Evolutionary conservation across 2,113 vertebrate genomes (phyloP).

Genomic region (Chaenogobius annularis): DNA sequence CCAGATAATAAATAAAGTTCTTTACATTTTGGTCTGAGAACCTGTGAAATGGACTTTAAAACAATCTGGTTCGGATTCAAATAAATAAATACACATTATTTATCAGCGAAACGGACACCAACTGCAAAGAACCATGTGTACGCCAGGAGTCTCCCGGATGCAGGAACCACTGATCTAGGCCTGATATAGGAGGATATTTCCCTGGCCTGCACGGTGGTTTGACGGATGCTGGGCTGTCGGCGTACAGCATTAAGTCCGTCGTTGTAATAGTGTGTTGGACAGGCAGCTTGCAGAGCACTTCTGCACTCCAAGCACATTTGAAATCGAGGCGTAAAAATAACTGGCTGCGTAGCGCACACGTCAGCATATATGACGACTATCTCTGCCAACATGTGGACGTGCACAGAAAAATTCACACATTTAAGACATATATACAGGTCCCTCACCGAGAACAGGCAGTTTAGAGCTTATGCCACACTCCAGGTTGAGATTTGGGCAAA

Average conservation of each 20-base stretch:
- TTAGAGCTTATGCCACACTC: neutral
- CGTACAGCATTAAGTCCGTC: neutral
- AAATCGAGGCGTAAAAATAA: conserved; percentile 56
- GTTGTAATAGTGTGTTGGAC: conserved; percentile 9
- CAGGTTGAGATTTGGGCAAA: neutral
- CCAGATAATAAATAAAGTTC: no score
- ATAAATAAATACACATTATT: no score
- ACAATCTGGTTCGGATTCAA: no score
- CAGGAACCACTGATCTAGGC: neutral
- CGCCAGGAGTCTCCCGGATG: neutral
- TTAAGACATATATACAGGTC: neutral
- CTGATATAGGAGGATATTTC: neutral
- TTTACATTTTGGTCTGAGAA: no score
- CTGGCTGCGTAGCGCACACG: conserved; percentile 18
- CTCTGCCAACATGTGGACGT: conserved; percentile 15
- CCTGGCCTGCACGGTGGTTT: neutral
- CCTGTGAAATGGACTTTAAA: no score
- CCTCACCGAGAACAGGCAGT: neutral
- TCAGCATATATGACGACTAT: conserved; percentile 33
- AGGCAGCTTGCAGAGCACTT: conserved; percentile 25
- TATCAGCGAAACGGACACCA: no score
- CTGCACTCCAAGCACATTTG: conserved; percentile 59
- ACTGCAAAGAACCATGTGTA: no score
- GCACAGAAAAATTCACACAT: conserved; percentile 1
- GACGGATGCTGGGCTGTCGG: conserved; percentile 4